Conservation (phyloP, 1,140 invertebrate genomes). For the Saccostrea glomerata region DNA sequence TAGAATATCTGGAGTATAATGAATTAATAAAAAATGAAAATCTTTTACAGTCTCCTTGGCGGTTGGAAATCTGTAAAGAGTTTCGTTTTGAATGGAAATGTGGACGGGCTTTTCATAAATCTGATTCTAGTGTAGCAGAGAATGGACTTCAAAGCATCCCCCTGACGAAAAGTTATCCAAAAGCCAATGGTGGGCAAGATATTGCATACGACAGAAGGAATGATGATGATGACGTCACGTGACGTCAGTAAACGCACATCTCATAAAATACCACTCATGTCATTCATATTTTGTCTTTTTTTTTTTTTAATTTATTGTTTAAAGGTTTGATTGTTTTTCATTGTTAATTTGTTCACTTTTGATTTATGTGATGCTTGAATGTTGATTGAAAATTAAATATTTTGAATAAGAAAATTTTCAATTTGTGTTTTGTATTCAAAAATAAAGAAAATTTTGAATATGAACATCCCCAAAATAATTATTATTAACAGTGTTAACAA, state of each 20-base stretch:
- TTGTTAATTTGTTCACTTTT: background rate
- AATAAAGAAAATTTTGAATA: too few relatives aligned
- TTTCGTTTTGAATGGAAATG: constrained; percentile 6
- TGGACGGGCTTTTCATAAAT: background rate
- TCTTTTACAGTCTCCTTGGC: background rate
- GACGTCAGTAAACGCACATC: background rate
- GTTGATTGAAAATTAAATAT: background rate
- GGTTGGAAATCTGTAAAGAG: background rate
- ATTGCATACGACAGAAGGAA: background rate
- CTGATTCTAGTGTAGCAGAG: background rate
- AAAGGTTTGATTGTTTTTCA: background rate
- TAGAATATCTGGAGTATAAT: too few relatives aligned
- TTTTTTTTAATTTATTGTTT: background rate
- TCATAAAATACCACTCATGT: background rate
- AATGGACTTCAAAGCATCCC: constrained; percentile 23
- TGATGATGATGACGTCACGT: background rate
- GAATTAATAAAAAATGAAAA: too few relatives aligned
- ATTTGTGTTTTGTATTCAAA: too few relatives aligned
- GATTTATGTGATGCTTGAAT: background rate
- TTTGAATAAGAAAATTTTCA: too few relatives aligned
- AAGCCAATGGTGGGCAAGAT: background rate
- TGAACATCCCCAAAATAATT: too few relatives aligned
- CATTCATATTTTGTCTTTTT: background rate
- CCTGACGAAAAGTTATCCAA: background rate
- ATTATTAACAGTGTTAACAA: too few relatives aligned